Evolutionary conservation across 1,140 invertebrate genomes (phyloP).

Genomic region (Orchesella cincta): DNA sequence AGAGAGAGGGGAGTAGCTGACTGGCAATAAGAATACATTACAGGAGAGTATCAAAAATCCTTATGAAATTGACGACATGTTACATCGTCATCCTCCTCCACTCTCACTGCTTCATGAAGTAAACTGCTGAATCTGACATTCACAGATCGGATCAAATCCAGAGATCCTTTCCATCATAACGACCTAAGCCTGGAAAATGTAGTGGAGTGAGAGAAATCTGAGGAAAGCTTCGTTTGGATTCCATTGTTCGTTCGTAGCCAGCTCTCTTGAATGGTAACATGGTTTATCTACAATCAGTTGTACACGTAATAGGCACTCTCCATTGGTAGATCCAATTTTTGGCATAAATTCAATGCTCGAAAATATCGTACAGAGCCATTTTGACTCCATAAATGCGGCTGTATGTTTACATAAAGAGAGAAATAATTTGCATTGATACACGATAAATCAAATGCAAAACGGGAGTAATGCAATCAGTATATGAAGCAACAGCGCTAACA

Average conservation of each 20-base stretch:
- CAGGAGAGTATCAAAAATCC: neutral
- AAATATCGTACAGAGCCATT: neutral
- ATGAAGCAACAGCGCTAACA: neutral
- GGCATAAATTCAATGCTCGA: constrained; percentile 17
- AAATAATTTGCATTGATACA: constrained; percentile 19
- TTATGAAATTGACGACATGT: neutral
- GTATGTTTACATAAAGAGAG: neutral
- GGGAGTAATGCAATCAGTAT: neutral
- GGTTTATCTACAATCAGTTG: no score
- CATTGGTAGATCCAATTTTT: no score
- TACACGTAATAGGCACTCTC: no score
- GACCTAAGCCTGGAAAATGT: no score
- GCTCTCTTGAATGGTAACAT: no score
- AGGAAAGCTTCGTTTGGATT: no score
- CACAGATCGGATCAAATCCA: no score
- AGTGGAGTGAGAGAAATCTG: no score
- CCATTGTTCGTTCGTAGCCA: no score
- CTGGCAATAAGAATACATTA: neutral
- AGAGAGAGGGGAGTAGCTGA: neutral
- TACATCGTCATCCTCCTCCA: neutral
- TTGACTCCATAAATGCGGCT: neutral
- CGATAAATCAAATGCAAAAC: constrained; percentile 14
- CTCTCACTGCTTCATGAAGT: neutral
- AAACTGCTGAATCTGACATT: neutral
- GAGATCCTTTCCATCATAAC: no score